phyloP scores from a whole-genome alignment of 2,888 invertebrate species.

The Andricus curvator region DNA sequence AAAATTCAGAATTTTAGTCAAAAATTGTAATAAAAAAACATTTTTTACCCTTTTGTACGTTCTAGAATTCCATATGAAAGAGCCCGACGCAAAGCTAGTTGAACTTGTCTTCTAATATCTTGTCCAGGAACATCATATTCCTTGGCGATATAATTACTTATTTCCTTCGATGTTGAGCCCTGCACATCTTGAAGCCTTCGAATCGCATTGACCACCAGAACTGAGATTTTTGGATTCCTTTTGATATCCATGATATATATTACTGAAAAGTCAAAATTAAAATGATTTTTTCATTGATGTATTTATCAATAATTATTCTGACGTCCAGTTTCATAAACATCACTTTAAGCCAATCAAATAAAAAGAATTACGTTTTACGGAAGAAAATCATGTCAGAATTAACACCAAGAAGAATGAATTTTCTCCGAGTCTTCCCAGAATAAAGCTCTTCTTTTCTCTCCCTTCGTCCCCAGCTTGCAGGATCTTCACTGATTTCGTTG shows the following conservation, averaged over 20 bases:
- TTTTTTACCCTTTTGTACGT: constrained; percentile 65
- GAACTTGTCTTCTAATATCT: constrained; percentile 66
- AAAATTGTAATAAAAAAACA: too few species aligned
- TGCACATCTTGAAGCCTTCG: constrained; percentile 68
- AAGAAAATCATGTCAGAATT: background rate
- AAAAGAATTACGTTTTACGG: background rate
- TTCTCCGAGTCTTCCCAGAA: background rate
- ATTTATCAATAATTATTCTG: too few species aligned
- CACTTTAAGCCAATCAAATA: too few species aligned
- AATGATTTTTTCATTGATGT: too few species aligned
- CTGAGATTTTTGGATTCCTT: constrained; percentile 68
- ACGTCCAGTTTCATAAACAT: too few species aligned
- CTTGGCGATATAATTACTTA: constrained; percentile 70
- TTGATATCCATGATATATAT: constrained; percentile 53
- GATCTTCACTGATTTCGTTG: background rate
- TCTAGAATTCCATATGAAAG: constrained; percentile 72
- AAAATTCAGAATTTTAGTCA: too few species aligned
- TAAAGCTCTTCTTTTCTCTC: background rate
- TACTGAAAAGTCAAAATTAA: background rate
- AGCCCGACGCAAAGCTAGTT: constrained; percentile 69
- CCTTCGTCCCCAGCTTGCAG: background rate
- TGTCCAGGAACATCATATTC: constrained; percentile 67
- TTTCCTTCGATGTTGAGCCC: constrained; percentile 72
- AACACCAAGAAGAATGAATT: background rate
- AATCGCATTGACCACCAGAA: constrained; percentile 72